Evolutionary conservation across 1,140 invertebrate genomes (phyloP), one percentile per base, ranked within the genome.

Genomic region (Nasonia vitripennis): DNA sequence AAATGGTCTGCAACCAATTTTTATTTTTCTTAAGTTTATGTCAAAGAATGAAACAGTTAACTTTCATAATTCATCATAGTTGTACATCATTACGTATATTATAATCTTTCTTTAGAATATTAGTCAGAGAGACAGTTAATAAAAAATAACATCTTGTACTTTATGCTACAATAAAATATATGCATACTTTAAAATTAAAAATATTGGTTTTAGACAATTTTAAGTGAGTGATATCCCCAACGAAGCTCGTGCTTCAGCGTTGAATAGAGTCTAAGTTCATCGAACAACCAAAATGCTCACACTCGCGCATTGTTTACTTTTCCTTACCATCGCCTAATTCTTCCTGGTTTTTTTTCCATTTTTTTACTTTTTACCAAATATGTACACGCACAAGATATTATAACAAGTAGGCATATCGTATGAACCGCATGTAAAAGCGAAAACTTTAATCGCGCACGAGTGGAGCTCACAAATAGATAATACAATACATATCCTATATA

Each of bases 401-500:
- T 82, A 86, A 86, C 80, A 82, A 78, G 17, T 70, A 81, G 68
- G 80, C 84, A 78, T 86, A 78, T 78, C 45, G 48, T 71, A 82
- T 78, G 80, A 74, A 73, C 81, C 74, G 31, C 68, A 73, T 68
- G n/a, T 62, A 17, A n/a, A 23, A 81, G 45, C 37, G 55, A 77
- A 82, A 82, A 78, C 17, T 70, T 78, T 7, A 11, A 48, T 77
- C 31, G 51, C 51, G 81, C 84, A 85, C 84, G 55, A 85, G 55
- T 85, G 68, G 73, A 67, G 55, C 41, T 84, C n/a, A 80, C 75
- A 86, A 82, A 67, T 45, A 78, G 73, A 88, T 80, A 37, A 78
- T 86, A 85, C 77, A 81, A n/a, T 51, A 48, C 78, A 48, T 86
- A 78, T 85, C 62, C 27, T 88, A 83, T 78, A 79, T 80, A 62